A percentile compares a stretch with the other conserved stretches of the same genome.
phyloP scores from a whole-genome alignment of 2,113 vertebrate species.

The Phalacrocorax carbo region DNA sequence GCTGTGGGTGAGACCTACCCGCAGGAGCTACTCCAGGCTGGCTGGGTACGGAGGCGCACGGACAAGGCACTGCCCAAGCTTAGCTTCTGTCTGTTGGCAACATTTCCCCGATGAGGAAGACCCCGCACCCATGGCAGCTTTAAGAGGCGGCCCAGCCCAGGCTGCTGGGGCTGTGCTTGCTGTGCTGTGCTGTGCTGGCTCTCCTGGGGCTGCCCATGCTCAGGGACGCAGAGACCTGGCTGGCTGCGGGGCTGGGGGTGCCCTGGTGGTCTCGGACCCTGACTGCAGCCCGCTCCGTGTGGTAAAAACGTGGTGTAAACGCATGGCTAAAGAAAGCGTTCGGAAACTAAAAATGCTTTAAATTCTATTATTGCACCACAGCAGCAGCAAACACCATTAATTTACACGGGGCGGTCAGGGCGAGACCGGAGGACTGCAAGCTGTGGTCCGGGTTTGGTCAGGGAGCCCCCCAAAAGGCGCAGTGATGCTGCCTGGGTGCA shows the following conservation, averaged over 20 bases:
- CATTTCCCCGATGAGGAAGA: background rate
- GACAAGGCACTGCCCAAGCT: too few relatives aligned
- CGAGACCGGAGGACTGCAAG: background rate
- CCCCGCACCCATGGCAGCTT: too few relatives aligned
- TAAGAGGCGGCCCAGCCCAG: background rate
- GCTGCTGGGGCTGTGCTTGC: background rate
- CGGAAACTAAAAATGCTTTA: conserved; percentile 9
- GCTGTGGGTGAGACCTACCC: background rate
- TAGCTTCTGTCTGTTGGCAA: too few relatives aligned
- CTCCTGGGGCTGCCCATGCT: accelerated
- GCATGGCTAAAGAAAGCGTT: background rate
- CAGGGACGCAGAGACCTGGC: background rate
- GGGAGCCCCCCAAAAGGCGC: too few relatives aligned
- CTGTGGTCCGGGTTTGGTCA: accelerated
- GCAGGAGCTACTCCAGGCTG: accelerated
- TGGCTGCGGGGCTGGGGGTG: too few relatives aligned
- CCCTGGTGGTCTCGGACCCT: background rate
- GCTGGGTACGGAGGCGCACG: accelerated
- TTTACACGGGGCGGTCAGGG: accelerated
- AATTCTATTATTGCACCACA: background rate
- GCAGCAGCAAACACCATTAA: background rate
- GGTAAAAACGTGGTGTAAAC: background rate
- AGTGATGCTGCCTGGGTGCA: background rate
- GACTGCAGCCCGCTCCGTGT: background rate
- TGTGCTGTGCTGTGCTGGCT: too few relatives aligned